Base-by-base conservation (phyloP, 2,797 vertebrate species). In the Lepus oiostolus region DNA sequence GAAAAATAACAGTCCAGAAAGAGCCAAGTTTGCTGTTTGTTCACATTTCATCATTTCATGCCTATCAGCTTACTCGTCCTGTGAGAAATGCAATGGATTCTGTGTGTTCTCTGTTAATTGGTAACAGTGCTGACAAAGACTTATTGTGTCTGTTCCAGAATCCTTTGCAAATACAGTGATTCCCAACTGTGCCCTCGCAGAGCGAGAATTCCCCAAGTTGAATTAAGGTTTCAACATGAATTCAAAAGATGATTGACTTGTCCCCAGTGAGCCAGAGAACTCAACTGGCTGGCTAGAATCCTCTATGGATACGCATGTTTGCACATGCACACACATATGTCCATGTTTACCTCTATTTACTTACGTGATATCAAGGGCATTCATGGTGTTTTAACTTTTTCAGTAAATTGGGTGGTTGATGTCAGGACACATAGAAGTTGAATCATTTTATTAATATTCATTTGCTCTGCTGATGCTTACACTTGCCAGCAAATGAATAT, bases 381-480 rank as follows among this genome's bases (percentile, higher is more conserved):
- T 76, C 60, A 71, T 22, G 21, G 76, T 82, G n/a, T 14, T 89
- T 82, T 19, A 60, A 71, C 50, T 75, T 52, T 81, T 75, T 80
- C n/a, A 42, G 24, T 47, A 75, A 87, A 28, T 70, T 65, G 54
- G 5, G 26, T 42, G 58, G 3, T 38, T 50, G 52, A 67, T 75
- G 52, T 76, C 42, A 76, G 32, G 79, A 52, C 52, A 80, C 11
- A 24, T 19, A 71, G 67, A 63, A 81, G 30, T 38, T 92, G 90
- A 70, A 60, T 90, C 90, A 24, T 82, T 68, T 90, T 72, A n/a
- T 85, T 84, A 86, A 47, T 86, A 82, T 24, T 77, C 12, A 30
- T n/a, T 81, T 81, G 54, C 54, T 71, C 76, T 76, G 30, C 47
- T 86, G 17, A 50, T 50, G 50, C 5, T 42, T 87, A n/a, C 60